Conservation (phyloP, 2,888 invertebrate genomes). For the Scaptodrosophila latifasciaeformis region DNA sequence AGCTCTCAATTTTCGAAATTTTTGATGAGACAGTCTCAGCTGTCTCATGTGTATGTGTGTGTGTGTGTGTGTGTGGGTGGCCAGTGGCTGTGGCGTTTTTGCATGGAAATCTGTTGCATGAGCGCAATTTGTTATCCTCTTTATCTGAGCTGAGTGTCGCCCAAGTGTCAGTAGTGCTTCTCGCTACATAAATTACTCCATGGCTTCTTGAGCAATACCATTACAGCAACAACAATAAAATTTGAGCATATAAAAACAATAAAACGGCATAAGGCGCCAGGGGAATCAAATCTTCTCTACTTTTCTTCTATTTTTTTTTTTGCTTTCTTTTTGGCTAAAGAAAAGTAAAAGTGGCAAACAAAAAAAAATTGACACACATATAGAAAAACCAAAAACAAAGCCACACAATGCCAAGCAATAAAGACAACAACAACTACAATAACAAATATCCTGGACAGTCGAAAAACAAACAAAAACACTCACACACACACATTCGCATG, state of each 20-base stretch:
- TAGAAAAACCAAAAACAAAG: conserved; percentile 3
- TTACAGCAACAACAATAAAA: conserved; percentile 23
- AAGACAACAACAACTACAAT: not conserved
- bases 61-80: conserved; percentile 8
- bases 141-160: conserved; percentile 67
- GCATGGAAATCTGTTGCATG: conserved; percentile 66
- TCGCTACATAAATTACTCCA: conserved; percentile 63
- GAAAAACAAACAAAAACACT: conserved; percentile 7
- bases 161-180: conserved; percentile 58
- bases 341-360: conserved; percentile 22
- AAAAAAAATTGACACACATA: conserved; percentile 1
- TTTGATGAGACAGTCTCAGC: not conserved
- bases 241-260: conserved; percentile 32
- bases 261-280: conserved; percentile 13
- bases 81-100: conserved; percentile 31
- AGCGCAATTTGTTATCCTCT: conserved; percentile 67
- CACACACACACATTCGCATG: no score
- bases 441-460: not conserved
- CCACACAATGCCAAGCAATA: not conserved
- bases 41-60: not conserved
- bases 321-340: not conserved
- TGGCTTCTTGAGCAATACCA: conserved; percentile 42
- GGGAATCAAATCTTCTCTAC: not conserved
- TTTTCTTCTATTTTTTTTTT: no score
- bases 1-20: not conserved